Conservation (phyloP, 2,888 invertebrate species). For the Parapristionchus giblindavisi region DNA sequence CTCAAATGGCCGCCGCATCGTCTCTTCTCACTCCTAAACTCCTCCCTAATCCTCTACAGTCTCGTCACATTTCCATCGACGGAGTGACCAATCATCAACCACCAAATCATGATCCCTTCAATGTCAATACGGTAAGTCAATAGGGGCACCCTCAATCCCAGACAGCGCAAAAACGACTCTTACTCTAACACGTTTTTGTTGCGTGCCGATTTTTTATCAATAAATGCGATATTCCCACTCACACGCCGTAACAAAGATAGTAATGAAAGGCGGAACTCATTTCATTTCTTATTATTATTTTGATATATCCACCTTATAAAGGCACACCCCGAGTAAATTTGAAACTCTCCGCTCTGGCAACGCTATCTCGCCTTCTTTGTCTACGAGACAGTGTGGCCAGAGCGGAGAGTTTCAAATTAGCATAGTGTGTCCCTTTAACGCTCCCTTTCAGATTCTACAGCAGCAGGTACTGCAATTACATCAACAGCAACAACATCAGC, state of each 20-base stretch:
- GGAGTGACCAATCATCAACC: conserved; percentile 13
- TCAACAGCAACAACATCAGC: conserved; percentile 25
- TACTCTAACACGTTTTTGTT: background rate
- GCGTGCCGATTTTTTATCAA: background rate
- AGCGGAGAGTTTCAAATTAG: background rate
- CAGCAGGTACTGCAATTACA: conserved; percentile 35
- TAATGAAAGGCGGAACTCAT: background rate
- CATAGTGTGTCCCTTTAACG: background rate
- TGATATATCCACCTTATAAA: too few relatives aligned
- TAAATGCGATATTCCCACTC: background rate
- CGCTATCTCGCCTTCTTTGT: too few relatives aligned
- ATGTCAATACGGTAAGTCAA: background rate
- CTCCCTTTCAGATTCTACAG: conserved; percentile 19
- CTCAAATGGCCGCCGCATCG: background rate
- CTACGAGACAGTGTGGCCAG: background rate
- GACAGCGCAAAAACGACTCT: background rate
- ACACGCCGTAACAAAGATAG: background rate
- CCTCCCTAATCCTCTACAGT: conserved; percentile 11
- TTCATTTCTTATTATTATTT: too few relatives aligned
- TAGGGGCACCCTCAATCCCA: background rate
- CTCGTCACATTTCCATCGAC: conserved; percentile 22
- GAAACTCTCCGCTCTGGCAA: too few relatives aligned
- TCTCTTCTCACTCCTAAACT: background rate
- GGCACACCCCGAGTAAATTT: too few relatives aligned
- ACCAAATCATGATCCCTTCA: background rate